Conservation (phyloP, 2,888 invertebrate genomes). For the Lepas anatifera region DNA sequence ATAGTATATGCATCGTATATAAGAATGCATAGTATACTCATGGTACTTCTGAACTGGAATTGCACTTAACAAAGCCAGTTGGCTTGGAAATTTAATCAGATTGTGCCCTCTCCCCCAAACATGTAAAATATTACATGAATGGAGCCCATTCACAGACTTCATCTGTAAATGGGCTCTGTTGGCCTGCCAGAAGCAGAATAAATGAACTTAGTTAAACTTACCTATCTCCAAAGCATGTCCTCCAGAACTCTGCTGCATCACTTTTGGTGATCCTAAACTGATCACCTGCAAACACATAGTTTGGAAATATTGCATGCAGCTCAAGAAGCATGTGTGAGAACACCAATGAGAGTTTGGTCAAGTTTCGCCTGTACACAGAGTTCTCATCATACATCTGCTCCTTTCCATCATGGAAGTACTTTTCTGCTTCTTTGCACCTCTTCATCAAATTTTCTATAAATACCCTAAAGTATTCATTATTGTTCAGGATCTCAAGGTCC, state of each 20-base stretch:
- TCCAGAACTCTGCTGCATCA: slow-evolving; percentile 99
- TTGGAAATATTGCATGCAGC: slow-evolving; percentile 94
- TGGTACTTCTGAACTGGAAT: no score
- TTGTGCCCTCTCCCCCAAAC: no score
- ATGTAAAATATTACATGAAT: no score
- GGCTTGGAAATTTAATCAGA: no score
- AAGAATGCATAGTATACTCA: no score
- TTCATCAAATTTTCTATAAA: slow-evolving; percentile 96
- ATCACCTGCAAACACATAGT: slow-evolving; percentile 83
- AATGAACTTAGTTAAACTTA: no score
- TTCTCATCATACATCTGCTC: slow-evolving; percentile 98
- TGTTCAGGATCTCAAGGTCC: slow-evolving; percentile 74
- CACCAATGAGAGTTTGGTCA: slow-evolving; percentile 94
- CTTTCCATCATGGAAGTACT: slow-evolving; percentile 95
- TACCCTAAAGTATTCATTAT: slow-evolving; percentile 52
- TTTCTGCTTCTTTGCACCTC: slow-evolving; percentile 97
- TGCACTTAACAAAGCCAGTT: no score
- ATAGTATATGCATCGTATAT: no score
- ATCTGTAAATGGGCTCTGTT: no score
- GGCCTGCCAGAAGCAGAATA: no score
- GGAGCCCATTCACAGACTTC: no score
- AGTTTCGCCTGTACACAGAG: slow-evolving; percentile 81
- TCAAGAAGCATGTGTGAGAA: slow-evolving; percentile 99
- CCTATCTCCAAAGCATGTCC: slow-evolving; percentile 90
- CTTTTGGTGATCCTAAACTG: slow-evolving; percentile 98